Evolutionary conservation across 2,888 invertebrate species (phyloP).

Genomic region (Troides helena): DNA sequence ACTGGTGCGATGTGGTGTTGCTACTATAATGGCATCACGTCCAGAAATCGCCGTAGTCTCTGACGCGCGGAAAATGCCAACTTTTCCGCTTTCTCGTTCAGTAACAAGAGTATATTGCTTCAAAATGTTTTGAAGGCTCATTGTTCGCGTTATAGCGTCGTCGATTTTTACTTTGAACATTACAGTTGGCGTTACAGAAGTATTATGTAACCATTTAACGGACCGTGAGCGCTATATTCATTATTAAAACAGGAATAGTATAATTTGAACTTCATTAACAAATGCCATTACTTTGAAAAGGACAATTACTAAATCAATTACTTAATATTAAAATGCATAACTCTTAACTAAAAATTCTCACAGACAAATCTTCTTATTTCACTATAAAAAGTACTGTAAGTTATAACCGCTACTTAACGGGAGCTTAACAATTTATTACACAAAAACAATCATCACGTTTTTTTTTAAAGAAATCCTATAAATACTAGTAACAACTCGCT

Average conservation of each 20-base stretch:
- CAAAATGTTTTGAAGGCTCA: conserved; percentile 22
- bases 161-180: conserved; percentile 33
- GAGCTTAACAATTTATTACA: background rate
- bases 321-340: no score
- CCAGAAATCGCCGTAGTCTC: conserved; percentile 37
- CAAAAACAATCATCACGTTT: background rate
- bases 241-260: no score
- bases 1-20: background rate
- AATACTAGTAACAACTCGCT: background rate
- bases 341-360: no score
- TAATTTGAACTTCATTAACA: no score
- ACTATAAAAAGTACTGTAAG: conserved; percentile 8
- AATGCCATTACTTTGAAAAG: no score
- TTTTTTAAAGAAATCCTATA: background rate
- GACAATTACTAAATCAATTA: no score
- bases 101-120: conserved; percentile 34
- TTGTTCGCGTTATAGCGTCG: conserved; percentile 11
- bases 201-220: background rate
- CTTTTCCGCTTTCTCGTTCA: conserved; percentile 58
- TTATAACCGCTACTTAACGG: conserved; percentile 19
- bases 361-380: background rate
- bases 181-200: conserved; percentile 20
- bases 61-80: conserved; percentile 41
- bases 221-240: no score
- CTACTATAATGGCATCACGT: conserved; percentile 52